Evolutionary conservation across 2,113 vertebrate genomes (phyloP).

Genomic region (Malurus melanocephalus): DNA sequence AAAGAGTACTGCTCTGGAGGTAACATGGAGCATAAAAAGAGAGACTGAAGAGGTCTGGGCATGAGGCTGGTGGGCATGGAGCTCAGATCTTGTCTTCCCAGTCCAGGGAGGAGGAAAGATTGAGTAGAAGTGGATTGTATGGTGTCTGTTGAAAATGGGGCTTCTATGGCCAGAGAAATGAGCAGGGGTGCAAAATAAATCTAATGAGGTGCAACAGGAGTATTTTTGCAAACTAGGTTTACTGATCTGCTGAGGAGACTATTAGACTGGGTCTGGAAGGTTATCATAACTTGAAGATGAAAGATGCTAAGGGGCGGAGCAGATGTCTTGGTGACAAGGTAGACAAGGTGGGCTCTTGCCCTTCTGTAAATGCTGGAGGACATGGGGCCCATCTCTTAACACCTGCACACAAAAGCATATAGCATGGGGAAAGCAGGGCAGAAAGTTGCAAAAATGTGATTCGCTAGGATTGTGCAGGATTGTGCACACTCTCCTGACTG

Average conservation of each 20-base stretch:
- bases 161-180: background rate
- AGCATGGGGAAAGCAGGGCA: background rate
- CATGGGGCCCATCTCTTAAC: rapidly evolving
- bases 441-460: background rate
- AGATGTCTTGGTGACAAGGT: background rate
- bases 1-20: background rate
- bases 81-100: background rate
- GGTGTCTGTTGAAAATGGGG: background rate
- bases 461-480: background rate
- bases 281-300: background rate
- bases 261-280: background rate
- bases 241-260: background rate
- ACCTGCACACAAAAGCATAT: background rate
- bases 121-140: background rate
- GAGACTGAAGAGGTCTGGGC: background rate
- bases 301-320: background rate
- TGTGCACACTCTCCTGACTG: background rate
- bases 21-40: background rate
- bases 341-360: background rate
- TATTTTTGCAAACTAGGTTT: background rate
- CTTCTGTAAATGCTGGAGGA: background rate
- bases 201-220: background rate
- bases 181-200: background rate
- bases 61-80: background rate
- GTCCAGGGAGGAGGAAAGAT: background rate